Base-by-base conservation (phyloP, 1,140 invertebrate genomes). In the honey bee (Apis mellifera) region DNA sequence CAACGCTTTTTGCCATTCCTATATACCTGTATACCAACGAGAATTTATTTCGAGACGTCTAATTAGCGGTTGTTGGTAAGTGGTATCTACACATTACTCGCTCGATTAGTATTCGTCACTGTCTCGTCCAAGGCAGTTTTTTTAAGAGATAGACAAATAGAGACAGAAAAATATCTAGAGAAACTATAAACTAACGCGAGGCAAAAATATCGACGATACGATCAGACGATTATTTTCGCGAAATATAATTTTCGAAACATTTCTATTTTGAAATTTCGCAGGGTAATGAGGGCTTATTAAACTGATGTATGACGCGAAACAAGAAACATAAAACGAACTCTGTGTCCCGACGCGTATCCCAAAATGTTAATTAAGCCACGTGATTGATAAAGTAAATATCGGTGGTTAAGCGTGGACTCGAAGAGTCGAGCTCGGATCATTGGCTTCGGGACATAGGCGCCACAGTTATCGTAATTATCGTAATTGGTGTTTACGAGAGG, bases 401-500 rank as follows among this genome's bases (percentile, higher is more conserved):
- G 55, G 42, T 59, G 42, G 32, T 83, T 85, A 65, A 77, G 26
- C 76, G 74, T 52, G 83, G 76, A 84, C 83, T 32, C 4, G 4
- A 84, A 77, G 74, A 84, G 82, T 84, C 42, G 32, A 87, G 82
- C 83, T 71, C 65, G 73, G 84, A 62, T 21, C 55, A 72, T 69
- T 70, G 83, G 32, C 84, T 59, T 75, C 60, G 69, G 81, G 81
- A 65, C 75, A 42, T 72, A 89, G 87, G 85, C 87, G 87, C 84
- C 89, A 90, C 89, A 90, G 90, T 92, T 92, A 89, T 90, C 90
- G 91, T 90, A 92, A 92, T 92, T 92, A 92, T 91, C 85, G 89
- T 92, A 92, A 92, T 92, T 90, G 90, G 89, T 85, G 71, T 87
- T 89, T 89, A 86, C 80, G 71, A 86, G 85, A 42, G 84, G 83